These are phyloP conservation scores for Delphinus delphis DNA, from an alignment of 2,113 vertebrate genomes.

Conservation along the genomic window DNA sequence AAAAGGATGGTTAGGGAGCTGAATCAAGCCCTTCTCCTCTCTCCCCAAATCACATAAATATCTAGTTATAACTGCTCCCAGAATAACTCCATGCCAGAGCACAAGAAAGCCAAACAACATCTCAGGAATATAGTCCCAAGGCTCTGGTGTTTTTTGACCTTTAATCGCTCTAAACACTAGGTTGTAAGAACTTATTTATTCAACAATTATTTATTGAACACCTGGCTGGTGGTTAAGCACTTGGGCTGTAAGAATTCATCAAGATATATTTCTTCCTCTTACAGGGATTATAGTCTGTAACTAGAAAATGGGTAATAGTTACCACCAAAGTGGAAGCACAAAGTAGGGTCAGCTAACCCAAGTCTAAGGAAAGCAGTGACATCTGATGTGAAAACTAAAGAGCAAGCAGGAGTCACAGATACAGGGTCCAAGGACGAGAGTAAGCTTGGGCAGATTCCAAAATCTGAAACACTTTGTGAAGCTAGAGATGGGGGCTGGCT, in stretches of 20 bases:
- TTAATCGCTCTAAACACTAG: conserved; percentile 3
- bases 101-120: neutral
- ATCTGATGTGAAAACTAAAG: neutral
- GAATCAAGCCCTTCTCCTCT: neutral
- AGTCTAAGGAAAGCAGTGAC: neutral
- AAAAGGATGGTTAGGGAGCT: neutral
- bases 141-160: neutral
- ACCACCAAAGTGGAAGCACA: neutral
- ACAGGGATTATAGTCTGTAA: neutral
- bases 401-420: neutral
- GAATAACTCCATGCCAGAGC: neutral
- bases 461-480: neutral
- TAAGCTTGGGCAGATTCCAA: neutral
- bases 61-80: neutral
- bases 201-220: neutral
- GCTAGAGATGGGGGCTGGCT: neutral
- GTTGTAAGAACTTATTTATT: neutral
- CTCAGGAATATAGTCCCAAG: neutral
- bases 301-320: neutral
- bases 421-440: neutral
- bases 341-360: neutral
- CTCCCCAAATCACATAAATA: neutral
- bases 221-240: neutral
- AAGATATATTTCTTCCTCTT: neutral
- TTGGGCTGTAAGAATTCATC: neutral